Base-by-base conservation (phyloP, 2,888 invertebrate species). In the Latrodectus hesperus region DNA sequence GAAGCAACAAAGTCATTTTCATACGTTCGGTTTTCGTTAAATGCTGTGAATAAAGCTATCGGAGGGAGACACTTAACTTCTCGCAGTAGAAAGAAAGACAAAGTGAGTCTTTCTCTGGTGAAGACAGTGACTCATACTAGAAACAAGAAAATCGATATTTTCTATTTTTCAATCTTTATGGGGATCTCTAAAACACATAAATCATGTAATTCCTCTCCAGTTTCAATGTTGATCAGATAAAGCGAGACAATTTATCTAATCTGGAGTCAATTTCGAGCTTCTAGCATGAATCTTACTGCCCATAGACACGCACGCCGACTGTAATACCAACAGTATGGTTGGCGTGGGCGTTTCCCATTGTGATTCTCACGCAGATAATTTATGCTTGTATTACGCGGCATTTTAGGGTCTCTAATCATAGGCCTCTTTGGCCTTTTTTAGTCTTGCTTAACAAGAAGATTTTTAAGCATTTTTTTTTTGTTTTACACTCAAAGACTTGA, bases 391-490 rank as follows among this genome's bases (percentile, higher is more conserved):
- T 53, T 71, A 79, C 52, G 55, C 79, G 49, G 70, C 53, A 38
- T 71, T 79, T 79, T 79, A 49, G 71, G 12, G 26, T 11, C 60
- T 70, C 55, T 79, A 79, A 79, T 79, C 55, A 79, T 38, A 26
- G 22, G 22, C 14, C 55, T 12, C n/a, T 60, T 38, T 38, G 38
- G 38, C 0, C 38, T 38, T 38, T 38, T 38, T 38, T 51, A 10
- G 55, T 49, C 51, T 10, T 17, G 65, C 14, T 49, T 49, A 51
- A 76, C 76, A 65, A 53, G 53, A 77, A 77, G 22, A n/a, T 22
- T 14, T 26, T 16, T 53, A 53, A 52, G 68, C 6, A 38, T 38
- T 38, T 38, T 38, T 38, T 38, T 38, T 38, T 38, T 6, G 0
- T 22, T 38, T 38, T 38, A 38, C 38, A 38, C 38, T 6, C 68